These are phyloP conservation scores for Ornithoptera priamus DNA, from an alignment of 2,888 invertebrate species.

Conservation along the genomic window DNA sequence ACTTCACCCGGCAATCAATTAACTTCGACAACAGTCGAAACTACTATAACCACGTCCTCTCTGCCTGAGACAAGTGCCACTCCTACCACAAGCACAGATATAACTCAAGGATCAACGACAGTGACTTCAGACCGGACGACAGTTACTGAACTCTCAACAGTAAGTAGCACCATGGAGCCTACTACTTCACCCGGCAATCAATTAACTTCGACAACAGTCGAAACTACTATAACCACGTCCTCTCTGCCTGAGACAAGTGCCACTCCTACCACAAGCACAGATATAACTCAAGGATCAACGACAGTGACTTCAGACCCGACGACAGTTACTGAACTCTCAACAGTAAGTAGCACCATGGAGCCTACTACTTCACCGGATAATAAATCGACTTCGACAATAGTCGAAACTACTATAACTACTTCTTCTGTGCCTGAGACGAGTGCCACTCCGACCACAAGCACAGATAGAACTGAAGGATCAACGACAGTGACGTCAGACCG, in stretches of 20 bases:
- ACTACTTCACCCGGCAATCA: no score
- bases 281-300: conserved; percentile 22
- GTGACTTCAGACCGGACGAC: conserved; percentile 21
- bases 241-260: no score
- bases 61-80: no score
- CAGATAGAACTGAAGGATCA: conserved; percentile 39
- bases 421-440: conserved; percentile 53
- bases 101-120: no score
- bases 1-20: no score
- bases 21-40: no score
- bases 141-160: no score
- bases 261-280: conserved; percentile 35
- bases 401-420: background rate
- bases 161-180: background rate
- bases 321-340: background rate
- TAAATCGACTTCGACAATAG: background rate
- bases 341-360: conserved; percentile 1
- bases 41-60: no score
- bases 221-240: no score
- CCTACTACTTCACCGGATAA: conserved; percentile 26
- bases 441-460: conserved; percentile 55
- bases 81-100: conserved; percentile 38
- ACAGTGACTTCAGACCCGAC: conserved; percentile 22
- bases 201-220: no score
- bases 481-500: conserved; percentile 36